Evolutionary conservation across 1,140 invertebrate genomes (phyloP), one percentile per base, ranked within the genome.

Genomic region (Drosophila lini): DNA sequence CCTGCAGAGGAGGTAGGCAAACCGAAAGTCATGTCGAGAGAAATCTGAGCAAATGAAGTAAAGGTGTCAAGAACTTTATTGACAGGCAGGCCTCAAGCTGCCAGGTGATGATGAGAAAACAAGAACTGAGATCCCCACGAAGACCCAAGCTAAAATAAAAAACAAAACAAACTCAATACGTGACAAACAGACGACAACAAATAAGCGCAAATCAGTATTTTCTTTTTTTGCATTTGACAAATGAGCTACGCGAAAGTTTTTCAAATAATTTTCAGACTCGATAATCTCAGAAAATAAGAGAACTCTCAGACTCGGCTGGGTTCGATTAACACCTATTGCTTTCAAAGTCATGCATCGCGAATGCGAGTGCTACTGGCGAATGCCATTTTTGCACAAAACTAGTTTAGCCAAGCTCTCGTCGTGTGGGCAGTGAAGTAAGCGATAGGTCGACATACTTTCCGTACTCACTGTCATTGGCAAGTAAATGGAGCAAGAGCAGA

Each of bases 31-130:
- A 82, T 78, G 79, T 69, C 60, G 40, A 65, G 79, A 86, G 83
- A 86, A 86, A 88, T 86, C 82, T 86, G 82, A 47, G 79, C 79
- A 86, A 86, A 86, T 86, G 79, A 88, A 88, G 82, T 76, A 88
- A 86, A 88, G 83, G 82, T 86, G 82, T 86, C 82, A 86, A 86
- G 82, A 86, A 88, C 83, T 79, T 88, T 88, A 88, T 88, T 86
- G 82, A 86, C 82, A 86, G 67, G 79, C 82, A 82, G 62, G 75
- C 79, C 68, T 57, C 64, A 56, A 78, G 62, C 73, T 70, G 76
- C 47, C 65, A 60, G 52, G 60, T 50, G 68, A 71, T 68, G 74
- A 79, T 34, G 53, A 60, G 47, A 70, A 64, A 44, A 75, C 65
- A 62, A 67, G 45, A 57, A 41, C 56, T 15, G 52, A 56, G 16